These are phyloP conservation scores for Osmerus eperlanus DNA, from an alignment of 2,113 vertebrate genomes.

Conservation along the genomic window DNA sequence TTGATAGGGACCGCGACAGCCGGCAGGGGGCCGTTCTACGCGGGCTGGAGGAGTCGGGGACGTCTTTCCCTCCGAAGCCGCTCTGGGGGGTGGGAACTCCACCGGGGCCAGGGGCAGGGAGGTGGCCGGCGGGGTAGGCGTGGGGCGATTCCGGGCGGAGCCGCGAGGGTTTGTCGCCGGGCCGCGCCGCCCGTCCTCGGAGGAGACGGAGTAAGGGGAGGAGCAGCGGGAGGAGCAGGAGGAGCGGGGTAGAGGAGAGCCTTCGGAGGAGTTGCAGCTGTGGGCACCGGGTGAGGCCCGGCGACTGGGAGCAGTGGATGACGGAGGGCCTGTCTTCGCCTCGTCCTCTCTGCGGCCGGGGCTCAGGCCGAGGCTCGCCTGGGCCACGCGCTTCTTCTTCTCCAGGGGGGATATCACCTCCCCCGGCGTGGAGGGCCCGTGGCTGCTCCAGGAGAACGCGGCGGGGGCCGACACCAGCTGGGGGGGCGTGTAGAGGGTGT, in stretches of 20 bases:
- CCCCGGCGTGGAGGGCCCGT: constrained; percentile 65
- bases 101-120: constrained; percentile 13
- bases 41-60: constrained; percentile 17
- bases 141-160: constrained; percentile 27
- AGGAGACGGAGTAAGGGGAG: constrained; percentile 70
- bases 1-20: constrained; percentile 23
- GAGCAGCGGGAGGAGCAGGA: constrained; percentile 69
- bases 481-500: constrained; percentile 40
- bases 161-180: constrained; percentile 32
- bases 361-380: constrained; percentile 74
- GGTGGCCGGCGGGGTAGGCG: constrained; percentile 24
- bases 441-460: constrained; percentile 46
- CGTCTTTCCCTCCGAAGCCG: constrained; percentile 42
- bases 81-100: constrained; percentile 47
- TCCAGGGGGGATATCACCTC: constrained; percentile 90
- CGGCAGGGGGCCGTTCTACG: constrained; percentile 31
- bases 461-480: constrained; percentile 66
- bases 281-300: constrained; percentile 43
- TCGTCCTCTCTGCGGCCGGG: constrained; percentile 44
- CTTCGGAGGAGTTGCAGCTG: constrained; percentile 63
- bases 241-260: constrained; percentile 67
- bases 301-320: constrained; percentile 68
- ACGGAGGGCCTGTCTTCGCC: constrained; percentile 68
- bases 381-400: constrained; percentile 91
- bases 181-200: constrained; percentile 60